Evolutionary conservation across 2,113 vertebrate genomes (phyloP), one percentile per base, ranked within the genome.

Genomic region (Helogale parvula): DNA sequence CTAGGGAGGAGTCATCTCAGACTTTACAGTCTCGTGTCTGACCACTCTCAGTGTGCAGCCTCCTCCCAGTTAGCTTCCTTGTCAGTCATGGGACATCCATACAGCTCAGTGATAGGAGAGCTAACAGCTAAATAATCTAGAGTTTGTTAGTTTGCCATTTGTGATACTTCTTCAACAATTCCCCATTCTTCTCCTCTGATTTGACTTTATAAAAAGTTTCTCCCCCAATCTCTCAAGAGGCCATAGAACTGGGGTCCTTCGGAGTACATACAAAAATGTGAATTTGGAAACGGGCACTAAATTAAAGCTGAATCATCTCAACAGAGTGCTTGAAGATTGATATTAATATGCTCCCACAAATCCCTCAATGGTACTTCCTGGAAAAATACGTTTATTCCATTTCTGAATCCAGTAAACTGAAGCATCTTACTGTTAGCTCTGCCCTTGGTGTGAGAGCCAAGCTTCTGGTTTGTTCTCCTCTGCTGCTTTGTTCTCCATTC

Each of bases 371-470:
- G 17, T 81, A 21, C 54, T 97, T 95, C 76, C 29, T 65, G 68
- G 60, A 97, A 96, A 95, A 38, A 47, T n/a, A 38, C 85, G 79
- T 94, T 35, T 52, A 47, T 93, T 96, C 79, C 27, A 57, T 74
- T 33, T 93, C 63, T 3, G 47, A 95, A 60, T 63, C 95, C 38
- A 96, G 90, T 89, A 95, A 96, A 96, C 0, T 2, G 72, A 92
- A 93, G 19, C 76, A 79, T 69, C 66, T 95, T 31, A 69, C 35
- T 90, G 76, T 96, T 93, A 76, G 94, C 29, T 86, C 52, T n/a
- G 69, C 0, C 33, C 25, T 91, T 57, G 86, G 84, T 77, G 35
- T 1, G 68, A 19, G 41, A 54, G 93, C 54, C 41, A 83, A 97
- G 93, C 45, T 83, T 52, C 94, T 90, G 80, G 71, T 29, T 66